These are phyloP conservation scores for Acestrorhynchus altus DNA, from an alignment of 2,797 vertebrate species.

Conservation along the genomic window DNA sequence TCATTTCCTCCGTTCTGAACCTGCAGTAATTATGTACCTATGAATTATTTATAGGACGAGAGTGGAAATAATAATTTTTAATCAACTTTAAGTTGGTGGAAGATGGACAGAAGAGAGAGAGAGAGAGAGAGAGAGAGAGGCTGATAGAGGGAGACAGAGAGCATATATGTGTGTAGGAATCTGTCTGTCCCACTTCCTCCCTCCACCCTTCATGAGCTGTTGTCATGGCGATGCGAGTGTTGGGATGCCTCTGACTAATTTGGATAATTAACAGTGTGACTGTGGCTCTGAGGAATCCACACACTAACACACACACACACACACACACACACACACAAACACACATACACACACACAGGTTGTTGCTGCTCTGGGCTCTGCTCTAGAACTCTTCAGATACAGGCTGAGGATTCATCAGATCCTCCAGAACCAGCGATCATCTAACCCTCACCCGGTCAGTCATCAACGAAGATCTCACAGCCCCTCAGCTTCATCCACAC, in stretches of 20 bases:
- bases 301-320: conserved; percentile 32
- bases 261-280: conserved; percentile 62
- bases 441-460: too few species aligned
- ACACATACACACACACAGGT: conserved; percentile 24
- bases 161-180: conserved; percentile 32
- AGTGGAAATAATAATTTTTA: conserved; percentile 64
- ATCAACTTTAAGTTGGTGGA: conserved; percentile 56
- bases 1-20: conserved; percentile 57
- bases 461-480: too few species aligned
- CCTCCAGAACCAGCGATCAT: too few species aligned
- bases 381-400: neutral
- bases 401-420: too few species aligned
- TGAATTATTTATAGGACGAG: conserved; percentile 64
- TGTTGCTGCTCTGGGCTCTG: neutral
- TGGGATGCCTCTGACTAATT: conserved; percentile 63
- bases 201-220: conserved; percentile 48
- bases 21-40: conserved; percentile 64
- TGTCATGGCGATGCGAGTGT: conserved; percentile 54
- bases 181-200: conserved; percentile 43
- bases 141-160: neutral
- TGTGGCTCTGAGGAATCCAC: conserved; percentile 49
- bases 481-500: too few species aligned
- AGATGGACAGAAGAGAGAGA: conserved; percentile 46
- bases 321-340: conserved; percentile 17
- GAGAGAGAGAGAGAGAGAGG: conserved; percentile 6